Conservation (phyloP, 2,888 invertebrate genomes). For the Ctenicera cuprea region DNA sequence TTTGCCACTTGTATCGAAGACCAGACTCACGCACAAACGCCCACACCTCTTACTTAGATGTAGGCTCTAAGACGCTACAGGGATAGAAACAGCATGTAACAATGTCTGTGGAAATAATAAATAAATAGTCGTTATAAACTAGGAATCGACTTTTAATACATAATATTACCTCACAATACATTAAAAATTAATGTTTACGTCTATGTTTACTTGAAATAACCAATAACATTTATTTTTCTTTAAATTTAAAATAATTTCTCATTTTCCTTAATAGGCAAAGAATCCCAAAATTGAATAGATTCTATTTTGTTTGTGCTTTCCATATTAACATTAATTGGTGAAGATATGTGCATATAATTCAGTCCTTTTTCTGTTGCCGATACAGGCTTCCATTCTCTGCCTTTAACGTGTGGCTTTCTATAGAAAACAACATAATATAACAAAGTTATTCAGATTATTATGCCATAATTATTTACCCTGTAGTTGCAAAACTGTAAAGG, state of each 20-base stretch:
- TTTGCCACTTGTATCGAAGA: no score
- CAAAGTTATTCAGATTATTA: neutral
- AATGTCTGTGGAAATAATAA: no score
- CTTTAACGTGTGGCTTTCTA: slow-evolving; percentile 20
- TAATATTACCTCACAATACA: no score
- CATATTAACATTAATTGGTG: slow-evolving; percentile 72
- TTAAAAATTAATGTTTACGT: no score
- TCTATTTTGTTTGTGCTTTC: slow-evolving; percentile 71
- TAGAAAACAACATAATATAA: neutral
- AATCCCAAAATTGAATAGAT: slow-evolving; percentile 76
- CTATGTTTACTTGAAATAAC: no score
- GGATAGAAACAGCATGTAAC: no score
- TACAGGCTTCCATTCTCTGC: slow-evolving; percentile 21
- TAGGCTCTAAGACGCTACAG: no score
- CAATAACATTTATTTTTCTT: no score
- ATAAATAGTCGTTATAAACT: no score
- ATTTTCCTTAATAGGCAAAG: slow-evolving; percentile 75
- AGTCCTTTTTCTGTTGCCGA: slow-evolving; percentile 58
- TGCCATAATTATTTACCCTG: slow-evolving; percentile 52
- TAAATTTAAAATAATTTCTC: slow-evolving; percentile 59
- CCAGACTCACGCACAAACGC: no score
- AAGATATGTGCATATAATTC: slow-evolving; percentile 73
- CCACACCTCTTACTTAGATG: no score
- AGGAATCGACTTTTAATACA: no score
- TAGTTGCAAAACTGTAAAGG: slow-evolving; percentile 59